Evolutionary conservation across 2,888 invertebrate genomes (phyloP), one percentile per base, ranked within the genome.

Genomic region (Chymomyza amoena): DNA sequence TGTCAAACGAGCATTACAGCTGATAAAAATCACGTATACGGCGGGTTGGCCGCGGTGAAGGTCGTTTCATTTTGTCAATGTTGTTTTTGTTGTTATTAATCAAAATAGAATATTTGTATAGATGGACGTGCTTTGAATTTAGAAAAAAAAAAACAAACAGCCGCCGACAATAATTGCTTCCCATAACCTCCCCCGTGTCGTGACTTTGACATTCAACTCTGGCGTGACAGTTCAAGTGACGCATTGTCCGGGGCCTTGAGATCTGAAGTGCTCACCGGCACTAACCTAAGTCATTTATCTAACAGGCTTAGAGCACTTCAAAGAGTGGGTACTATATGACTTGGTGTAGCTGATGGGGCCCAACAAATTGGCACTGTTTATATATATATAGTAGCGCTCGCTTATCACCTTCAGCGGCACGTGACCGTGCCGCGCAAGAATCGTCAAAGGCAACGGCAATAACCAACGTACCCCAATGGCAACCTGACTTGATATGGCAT

Each of bases 171-270:
- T 45, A 45, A 45, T 45, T 45, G 39, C 39, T 45, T 45, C 39
- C 39, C 39, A 45, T 45, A 45, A 45, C 39, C 39, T 45, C 10
- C 10, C 15, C 20, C 20, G 28, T 9, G 7, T n/a, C n/a, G n/a
- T 15, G 74, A 78, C 88, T 87, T 85, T 83, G 83, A 83, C 83
- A 83, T 83, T 83, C 88, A 83, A 83, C 83, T 83, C 64, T 67
- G 68, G 61, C 51, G 61, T 68, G 73, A 75, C 62, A 74, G 83
- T 85, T 83, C 86, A 87, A 87, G 83, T 85, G 83, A 69, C 75
- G 68, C 68, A 52, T 32, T 51, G 25, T 45, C 15, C 80, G 74
- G 78, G 80, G 66, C 75, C 7, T 20, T 10, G 9, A 20, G 57
- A n/a, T n/a, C 28, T n/a, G 15, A 0, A 16, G 16, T 54, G 7